A percentile compares a stretch with the other conserved stretches of the same genome.
phyloP scores from a whole-genome alignment of 2,888 invertebrate species.

The Drosophila lacicola region DNA sequence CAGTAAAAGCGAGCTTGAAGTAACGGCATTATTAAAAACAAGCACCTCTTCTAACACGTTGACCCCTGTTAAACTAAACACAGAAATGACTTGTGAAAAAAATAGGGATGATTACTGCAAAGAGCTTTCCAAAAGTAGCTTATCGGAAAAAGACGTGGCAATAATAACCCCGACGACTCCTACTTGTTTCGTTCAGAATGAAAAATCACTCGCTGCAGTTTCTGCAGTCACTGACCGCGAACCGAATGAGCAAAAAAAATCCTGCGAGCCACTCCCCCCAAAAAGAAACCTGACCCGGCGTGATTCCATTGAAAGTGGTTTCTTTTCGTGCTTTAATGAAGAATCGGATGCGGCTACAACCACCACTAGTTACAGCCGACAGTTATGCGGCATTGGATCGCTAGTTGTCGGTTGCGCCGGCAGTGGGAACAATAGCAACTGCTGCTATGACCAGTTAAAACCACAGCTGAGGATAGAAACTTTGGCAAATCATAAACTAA shows the following conservation, averaged over 20 bases:
- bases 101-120: constrained; percentile 67
- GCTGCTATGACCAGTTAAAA: constrained; percentile 83
- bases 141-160: constrained; percentile 24
- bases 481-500: constrained; percentile 71
- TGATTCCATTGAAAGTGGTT: constrained; percentile 95
- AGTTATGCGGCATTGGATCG: constrained; percentile 70
- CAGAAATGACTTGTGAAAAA: constrained; percentile 72
- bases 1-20: constrained; percentile 55
- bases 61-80: constrained; percentile 33
- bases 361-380: constrained; percentile 71
- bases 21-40: constrained; percentile 42
- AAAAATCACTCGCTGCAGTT: constrained; percentile 62
- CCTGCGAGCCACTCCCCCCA: constrained; percentile 68
- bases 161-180: constrained; percentile 47
- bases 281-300: constrained; percentile 87
- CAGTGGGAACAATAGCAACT: constrained; percentile 64
- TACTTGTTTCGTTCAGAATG: constrained; percentile 50
- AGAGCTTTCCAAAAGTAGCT: constrained; percentile 39
- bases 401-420: constrained; percentile 65
- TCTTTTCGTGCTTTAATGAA: constrained; percentile 94
- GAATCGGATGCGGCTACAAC: constrained; percentile 89
- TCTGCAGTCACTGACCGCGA: constrained; percentile 74
- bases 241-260: constrained; percentile 72
- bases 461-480: constrained; percentile 81
- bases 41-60: constrained; percentile 55